These are phyloP conservation scores for Camptogramma bilineatum DNA, from an alignment of 2,888 invertebrate genomes.

Conservation along the genomic window DNA sequence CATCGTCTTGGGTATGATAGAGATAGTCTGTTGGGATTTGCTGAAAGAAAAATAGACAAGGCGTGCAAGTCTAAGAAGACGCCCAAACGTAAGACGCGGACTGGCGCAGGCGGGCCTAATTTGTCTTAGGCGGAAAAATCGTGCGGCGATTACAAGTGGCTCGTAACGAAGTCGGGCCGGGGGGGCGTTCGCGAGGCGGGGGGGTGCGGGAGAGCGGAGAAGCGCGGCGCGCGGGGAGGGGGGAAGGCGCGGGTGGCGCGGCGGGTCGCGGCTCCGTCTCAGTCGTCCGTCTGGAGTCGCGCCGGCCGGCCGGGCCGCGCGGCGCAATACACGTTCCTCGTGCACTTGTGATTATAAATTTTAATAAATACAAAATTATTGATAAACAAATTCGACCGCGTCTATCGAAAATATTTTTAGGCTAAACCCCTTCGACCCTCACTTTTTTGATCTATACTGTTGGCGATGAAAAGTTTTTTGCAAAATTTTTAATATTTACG, in stretches of 20 bases:
- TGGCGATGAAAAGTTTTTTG: conserved; percentile 79
- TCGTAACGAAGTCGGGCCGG: conserved; percentile 83
- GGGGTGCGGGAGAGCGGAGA: conserved; percentile 47
- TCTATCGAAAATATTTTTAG: conserved; percentile 82
- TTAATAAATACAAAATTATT: conserved; percentile 69
- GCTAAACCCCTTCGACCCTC: conserved; percentile 72
- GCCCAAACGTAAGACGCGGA: conserved; percentile 69
- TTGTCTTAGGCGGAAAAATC: conserved; percentile 86
- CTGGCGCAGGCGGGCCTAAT: conserved; percentile 78
- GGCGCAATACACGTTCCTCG: conserved; percentile 85
- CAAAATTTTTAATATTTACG: conserved; percentile 84
- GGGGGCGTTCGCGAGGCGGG: conserved; percentile 51
- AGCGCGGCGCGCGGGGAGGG: conserved; percentile 45
- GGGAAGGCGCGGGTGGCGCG: conserved; percentile 57
- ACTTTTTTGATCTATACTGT: conserved; percentile 77
- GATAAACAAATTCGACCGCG: conserved; percentile 69
- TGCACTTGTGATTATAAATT: conserved; percentile 85
- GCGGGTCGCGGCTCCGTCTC: conserved; percentile 71
- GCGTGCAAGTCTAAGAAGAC: conserved; percentile 70
- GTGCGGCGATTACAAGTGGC: conserved; percentile 84
- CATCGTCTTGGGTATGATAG: conserved; percentile 5
- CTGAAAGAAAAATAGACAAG: conserved; percentile 51
- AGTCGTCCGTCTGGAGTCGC: conserved; percentile 85
- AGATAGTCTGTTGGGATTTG: conserved; percentile 23
- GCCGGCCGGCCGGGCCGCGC: conserved; percentile 85